Conservation (phyloP, 1,140 invertebrate species). For the Centruroides vittatus region DNA sequence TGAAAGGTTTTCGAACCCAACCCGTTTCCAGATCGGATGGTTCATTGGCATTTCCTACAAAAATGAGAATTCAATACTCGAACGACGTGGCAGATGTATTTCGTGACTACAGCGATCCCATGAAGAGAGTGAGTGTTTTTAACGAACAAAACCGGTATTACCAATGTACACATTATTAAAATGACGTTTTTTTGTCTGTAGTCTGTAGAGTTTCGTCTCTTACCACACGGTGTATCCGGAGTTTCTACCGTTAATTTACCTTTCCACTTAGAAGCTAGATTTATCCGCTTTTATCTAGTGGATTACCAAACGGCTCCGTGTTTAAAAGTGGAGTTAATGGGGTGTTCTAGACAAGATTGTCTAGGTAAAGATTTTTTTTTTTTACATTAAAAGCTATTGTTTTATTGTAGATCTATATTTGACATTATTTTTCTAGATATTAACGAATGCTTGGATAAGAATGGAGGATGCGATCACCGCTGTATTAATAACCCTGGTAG, state of each 20-base stretch:
- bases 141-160: neutral
- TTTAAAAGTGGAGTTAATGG: conserved; percentile 81
- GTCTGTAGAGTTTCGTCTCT: conserved; percentile 71
- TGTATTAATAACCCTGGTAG: conserved; percentile 77
- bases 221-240: conserved; percentile 56
- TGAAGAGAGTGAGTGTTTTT: conserved; percentile 37
- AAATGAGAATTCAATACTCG: conserved; percentile 70
- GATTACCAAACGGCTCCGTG: conserved; percentile 79
- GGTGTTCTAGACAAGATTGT: conserved; percentile 79
- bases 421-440: conserved; percentile 43
- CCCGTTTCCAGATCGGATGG: conserved; percentile 50
- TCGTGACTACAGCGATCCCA: conserved; percentile 80
- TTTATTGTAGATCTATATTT: no score
- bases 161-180: no score
- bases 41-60: conserved; percentile 69
- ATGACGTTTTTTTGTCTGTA: no score
- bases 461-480: conserved; percentile 88
- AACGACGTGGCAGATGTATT: conserved; percentile 78
- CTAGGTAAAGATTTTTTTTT: conserved; percentile 1
- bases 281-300: conserved; percentile 68
- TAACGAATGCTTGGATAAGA: conserved; percentile 79
- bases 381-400: neutral
- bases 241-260: conserved; percentile 79
- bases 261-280: conserved; percentile 79
- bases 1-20: conserved; percentile 81